Conservation (phyloP, 30 jellyfish, hydroid and myxozoan genomes). For the Pelagia noctiluca region DNA sequence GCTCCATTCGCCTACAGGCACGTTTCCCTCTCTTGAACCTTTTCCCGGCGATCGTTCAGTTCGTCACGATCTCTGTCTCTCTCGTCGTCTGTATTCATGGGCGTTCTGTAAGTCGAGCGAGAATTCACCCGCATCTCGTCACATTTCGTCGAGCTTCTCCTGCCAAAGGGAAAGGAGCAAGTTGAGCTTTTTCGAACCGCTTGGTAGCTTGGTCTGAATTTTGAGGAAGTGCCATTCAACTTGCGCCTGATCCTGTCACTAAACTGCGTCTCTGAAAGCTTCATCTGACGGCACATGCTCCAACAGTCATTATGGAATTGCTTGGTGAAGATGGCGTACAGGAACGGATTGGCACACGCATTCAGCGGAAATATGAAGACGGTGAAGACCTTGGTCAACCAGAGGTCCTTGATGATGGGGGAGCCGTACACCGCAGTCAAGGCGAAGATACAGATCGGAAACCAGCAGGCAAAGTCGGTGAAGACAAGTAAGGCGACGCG, state of each 20-base stretch:
- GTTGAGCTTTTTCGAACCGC: slow-evolving; percentile 97
- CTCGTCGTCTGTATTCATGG: slow-evolving; percentile 84
- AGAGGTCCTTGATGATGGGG: slow-evolving; percentile 79
- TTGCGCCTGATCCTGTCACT: slow-evolving; percentile 40
- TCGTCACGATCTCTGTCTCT: slow-evolving; percentile 73
- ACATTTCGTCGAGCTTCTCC: slow-evolving; percentile 89
- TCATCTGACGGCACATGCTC: slow-evolving; percentile 68
- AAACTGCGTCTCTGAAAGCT: slow-evolving; percentile 42
- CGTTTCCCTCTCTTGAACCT: slow-evolving; percentile 66
- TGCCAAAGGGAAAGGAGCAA: slow-evolving; percentile 81
- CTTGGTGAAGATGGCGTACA: slow-evolving; percentile 92
- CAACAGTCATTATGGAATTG: slow-evolving; percentile 88
- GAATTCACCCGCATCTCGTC: slow-evolving; percentile 83
- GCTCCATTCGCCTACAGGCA: slow-evolving; percentile 74
- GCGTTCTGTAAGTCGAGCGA: slow-evolving; percentile 81
- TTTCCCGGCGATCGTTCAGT: slow-evolving; percentile 28
- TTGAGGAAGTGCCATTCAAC: slow-evolving; percentile 53
- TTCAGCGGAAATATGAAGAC: slow-evolving; percentile 92
- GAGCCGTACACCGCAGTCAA: slow-evolving; percentile 77
- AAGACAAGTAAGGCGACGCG: slow-evolving; percentile 92
- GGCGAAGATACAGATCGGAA: slow-evolving; percentile 85
- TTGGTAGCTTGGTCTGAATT: slow-evolving; percentile 56
- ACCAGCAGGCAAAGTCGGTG: slow-evolving; percentile 97
- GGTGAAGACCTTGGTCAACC: slow-evolving; percentile 92
- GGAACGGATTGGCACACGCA: slow-evolving; percentile 98